Conservation (phyloP, 1,140 invertebrate species). For the Cydia amplana region DNA sequence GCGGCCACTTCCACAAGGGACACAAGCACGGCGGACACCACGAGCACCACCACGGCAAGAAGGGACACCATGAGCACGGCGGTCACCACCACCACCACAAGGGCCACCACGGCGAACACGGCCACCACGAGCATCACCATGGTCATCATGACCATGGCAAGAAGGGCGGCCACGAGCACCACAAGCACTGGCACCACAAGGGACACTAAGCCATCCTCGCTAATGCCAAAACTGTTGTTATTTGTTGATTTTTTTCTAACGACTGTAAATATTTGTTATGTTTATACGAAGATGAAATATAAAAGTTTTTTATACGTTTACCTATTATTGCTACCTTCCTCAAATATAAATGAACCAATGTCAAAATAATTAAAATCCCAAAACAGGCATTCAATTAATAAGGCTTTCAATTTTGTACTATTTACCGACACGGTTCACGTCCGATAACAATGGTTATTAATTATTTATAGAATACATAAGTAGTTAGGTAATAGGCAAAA, state of each 20-base stretch:
- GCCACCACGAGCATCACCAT: slow-evolving; percentile 80
- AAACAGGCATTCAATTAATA: no score
- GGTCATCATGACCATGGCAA: slow-evolving; percentile 83
- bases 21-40: slow-evolving; percentile 83
- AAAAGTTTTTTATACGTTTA: slow-evolving; percentile 41
- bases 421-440: no score
- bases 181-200: slow-evolving; percentile 80
- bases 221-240: slow-evolving; percentile 46
- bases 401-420: no score
- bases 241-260: slow-evolving; percentile 52
- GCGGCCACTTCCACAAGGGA: slow-evolving; percentile 83
- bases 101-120: slow-evolving; percentile 69
- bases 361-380: no score
- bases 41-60: slow-evolving; percentile 68
- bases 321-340: not conserved
- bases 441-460: no score
- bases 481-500: no score
- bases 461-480: no score
- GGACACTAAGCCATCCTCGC: slow-evolving; percentile 77
- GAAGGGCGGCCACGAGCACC: slow-evolving; percentile 79
- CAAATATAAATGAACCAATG: not conserved
- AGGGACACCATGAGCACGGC: slow-evolving; percentile 69
- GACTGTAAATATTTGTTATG: slow-evolving; percentile 49
- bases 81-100: slow-evolving; percentile 81
- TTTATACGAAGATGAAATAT: slow-evolving; percentile 43